Evolutionary conservation across 2,888 invertebrate genomes (phyloP), one percentile per base, ranked within the genome.

Genomic region (Xylocampa areola): DNA sequence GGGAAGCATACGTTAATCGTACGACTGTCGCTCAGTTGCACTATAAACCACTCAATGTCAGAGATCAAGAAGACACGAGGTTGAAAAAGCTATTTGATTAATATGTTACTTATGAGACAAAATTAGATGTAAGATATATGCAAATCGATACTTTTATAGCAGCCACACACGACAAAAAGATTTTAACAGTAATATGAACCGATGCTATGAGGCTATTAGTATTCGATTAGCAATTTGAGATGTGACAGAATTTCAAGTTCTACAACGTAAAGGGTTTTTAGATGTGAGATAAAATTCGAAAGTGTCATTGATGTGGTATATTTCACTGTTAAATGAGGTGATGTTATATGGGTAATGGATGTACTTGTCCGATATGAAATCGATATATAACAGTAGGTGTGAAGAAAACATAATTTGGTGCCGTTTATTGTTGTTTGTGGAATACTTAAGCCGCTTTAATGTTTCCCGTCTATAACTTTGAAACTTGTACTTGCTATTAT

Each of bases 191-290:
- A 87, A 90, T 78, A 76, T 75, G 84, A 89, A 82, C 69, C 77
- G 77, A 80, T 80, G 76, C 80, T 81, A 77, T 75, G 69, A 76
- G 76, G 77, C 82, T 83, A 89, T 89, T 87, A 88, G 86, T 81
- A 82, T 86, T 82, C 84, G 82, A 88, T 90, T 88, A 88, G 89
- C 88, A 87, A 90, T 86, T 82, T 76, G 84, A 91, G 84, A 87
- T 80, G 79, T 79, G 77, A 82, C 78, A 79, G 74, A 82, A 83
- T 80, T 82, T 83, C 73, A 74, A 76, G 69, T 68, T 73, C 53
- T 57, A 67, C 53, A 58, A 52, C 59, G 35, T 58, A 37, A 60
- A 68, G 55, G 81, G 76, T 72, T 76, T 84, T 76, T 75, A 77
- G 73, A 75, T 73, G 54, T 11, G 30, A 73, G 73, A 78, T 76